phyloP scores from a whole-genome alignment of 37 sponge, comb jelly and placozoan species.

The Diacarnus erythraeanus region DNA sequence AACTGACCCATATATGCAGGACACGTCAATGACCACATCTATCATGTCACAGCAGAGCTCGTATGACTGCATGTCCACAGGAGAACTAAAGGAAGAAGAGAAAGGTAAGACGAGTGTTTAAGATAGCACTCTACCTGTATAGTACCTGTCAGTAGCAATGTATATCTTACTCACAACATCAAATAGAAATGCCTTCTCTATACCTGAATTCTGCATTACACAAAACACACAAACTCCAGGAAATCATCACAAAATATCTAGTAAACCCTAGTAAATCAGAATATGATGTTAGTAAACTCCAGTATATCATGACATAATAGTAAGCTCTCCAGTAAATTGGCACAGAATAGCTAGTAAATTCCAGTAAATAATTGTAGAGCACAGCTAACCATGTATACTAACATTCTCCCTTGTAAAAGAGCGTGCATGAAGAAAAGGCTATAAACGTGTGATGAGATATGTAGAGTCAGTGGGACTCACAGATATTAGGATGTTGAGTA shows the following conservation, averaged over 20 bases:
- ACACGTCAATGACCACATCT: slow-evolving; percentile 95
- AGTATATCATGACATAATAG: too few species aligned
- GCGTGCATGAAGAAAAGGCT: neutral
- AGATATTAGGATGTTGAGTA: slow-evolving; percentile 87
- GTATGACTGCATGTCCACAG: slow-evolving; percentile 77
- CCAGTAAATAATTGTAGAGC: too few species aligned
- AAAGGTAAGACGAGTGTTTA: neutral
- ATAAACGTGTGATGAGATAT: neutral
- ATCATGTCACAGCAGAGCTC: slow-evolving; percentile 98
- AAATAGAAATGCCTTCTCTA: slow-evolving; percentile 96
- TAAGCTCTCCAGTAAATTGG: too few species aligned
- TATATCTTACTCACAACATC: slow-evolving; percentile 95
- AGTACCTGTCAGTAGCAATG: slow-evolving; percentile 88
- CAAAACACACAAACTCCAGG: neutral
- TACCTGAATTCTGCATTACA: slow-evolving; percentile 74
- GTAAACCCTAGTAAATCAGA: too few species aligned
- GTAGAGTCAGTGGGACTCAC: slow-evolving; percentile 37
- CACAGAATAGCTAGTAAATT: too few species aligned
- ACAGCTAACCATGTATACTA: too few species aligned
- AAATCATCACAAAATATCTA: neutral
- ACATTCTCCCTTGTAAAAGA: too few species aligned
- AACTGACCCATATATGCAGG: slow-evolving; percentile 95
- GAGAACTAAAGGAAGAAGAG: slow-evolving; percentile 34
- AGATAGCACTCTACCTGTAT: neutral
- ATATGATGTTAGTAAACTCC: too few species aligned